Conservation (phyloP, 2,888 invertebrate genomes). For the Drosophila longiperda region DNA sequence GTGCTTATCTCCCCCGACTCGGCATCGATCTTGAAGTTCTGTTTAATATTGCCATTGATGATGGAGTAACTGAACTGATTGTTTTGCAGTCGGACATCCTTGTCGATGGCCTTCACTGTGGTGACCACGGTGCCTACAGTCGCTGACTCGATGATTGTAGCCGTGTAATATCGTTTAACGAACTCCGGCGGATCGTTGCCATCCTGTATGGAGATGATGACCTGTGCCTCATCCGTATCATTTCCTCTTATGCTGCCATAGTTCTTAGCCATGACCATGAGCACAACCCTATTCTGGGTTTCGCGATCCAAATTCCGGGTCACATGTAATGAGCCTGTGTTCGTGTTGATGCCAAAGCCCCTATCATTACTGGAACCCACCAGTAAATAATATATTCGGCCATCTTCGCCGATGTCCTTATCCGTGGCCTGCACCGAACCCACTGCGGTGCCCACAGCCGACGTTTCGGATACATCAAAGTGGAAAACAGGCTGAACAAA, state of each 20-base stretch:
- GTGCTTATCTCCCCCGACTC: slow-evolving; percentile 94
- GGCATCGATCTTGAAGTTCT: slow-evolving; percentile 94
- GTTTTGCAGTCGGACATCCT: slow-evolving; percentile 95
- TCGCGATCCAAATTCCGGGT: slow-evolving; percentile 93
- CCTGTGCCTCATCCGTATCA: slow-evolving; percentile 97
- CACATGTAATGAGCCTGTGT: slow-evolving; percentile 93
- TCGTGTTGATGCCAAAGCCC: slow-evolving; percentile 94
- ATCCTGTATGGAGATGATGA: slow-evolving; percentile 96
- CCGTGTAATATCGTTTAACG: slow-evolving; percentile 90
- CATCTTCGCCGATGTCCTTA: slow-evolving; percentile 94
- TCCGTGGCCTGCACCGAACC: slow-evolving; percentile 95
- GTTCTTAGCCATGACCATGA: slow-evolving; percentile 97
- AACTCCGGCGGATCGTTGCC: slow-evolving; percentile 99
- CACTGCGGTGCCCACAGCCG: slow-evolving; percentile 93
- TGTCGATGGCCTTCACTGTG: slow-evolving; percentile 94
- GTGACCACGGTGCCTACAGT: slow-evolving; percentile 90
- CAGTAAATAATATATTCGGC: slow-evolving; percentile 95
- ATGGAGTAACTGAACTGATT: slow-evolving; percentile 97
- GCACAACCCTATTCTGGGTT: slow-evolving; percentile 94
- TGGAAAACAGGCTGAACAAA: slow-evolving; percentile 96
- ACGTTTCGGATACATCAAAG: slow-evolving; percentile 96
- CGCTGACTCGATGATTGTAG: slow-evolving; percentile 92
- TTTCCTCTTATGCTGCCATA: slow-evolving; percentile 96
- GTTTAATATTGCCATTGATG: slow-evolving; percentile 92
- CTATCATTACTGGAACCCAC: slow-evolving; percentile 96